Evolutionary conservation across 1,140 invertebrate genomes (phyloP), one percentile per base, ranked within the genome.

Genomic region (Pseudoatta argentina): DNA sequence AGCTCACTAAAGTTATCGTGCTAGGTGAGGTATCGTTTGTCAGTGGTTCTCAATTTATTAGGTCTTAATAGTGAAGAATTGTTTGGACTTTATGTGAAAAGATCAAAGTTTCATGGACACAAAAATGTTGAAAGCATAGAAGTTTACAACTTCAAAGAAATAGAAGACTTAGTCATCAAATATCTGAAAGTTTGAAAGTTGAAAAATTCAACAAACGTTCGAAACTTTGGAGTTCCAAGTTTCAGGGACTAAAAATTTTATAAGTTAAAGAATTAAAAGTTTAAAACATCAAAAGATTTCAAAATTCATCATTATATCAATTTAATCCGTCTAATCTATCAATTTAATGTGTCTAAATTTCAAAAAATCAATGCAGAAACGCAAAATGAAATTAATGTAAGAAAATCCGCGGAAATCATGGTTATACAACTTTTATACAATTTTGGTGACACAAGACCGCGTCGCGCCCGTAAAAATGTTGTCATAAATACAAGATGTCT

Each of bases 1-100:
- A 12, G 73, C 79, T 63, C 76, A 86, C 79, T 89, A 72, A 89
- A 89, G 24, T 73, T 89, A 88, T 77, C 87, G 82, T 55, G 69
- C 18, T 86, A 77, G 67, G 64, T 88, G 34, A 86, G 53, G 16
- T 55, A 88, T 85, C 81, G 53, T 57, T 27, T 61, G n/a, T 55
- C 48, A 55, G 59, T 76, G 69, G 72, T 86, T 88, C 83, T 82
- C 88, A 86, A 63, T 66, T 78, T 21, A 55, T 66, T 30, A 48
- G n/a, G 27, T 69, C 16, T 30, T 53, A 12, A 44, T 6, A 67
- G 18, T 39, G 51, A 53, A 1, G 16, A 51, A 53, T 24, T 72
- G 24, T 12, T n/a, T 71, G 59, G n/a, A 61, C 34, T 72, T 72
- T 48, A 24, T 24, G 24, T 24, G 24, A 34, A 73, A 48, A 83